Conservation (phyloP, 2,888 invertebrate genomes). For the Furcula furcula region DNA sequence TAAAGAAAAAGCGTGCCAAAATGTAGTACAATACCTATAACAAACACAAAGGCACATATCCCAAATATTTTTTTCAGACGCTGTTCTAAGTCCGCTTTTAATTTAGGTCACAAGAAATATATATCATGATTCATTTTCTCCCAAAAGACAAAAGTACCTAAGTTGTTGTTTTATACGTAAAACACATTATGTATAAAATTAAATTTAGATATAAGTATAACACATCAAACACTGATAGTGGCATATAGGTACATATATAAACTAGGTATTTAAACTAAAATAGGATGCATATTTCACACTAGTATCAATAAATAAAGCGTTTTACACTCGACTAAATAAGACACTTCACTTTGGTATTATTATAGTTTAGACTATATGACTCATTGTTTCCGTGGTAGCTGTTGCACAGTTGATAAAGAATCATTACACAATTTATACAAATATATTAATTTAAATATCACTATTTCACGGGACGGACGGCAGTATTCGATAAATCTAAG, state of each 20-base stretch:
- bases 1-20: no score
- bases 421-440: slow-evolving; percentile 13
- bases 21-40: no score
- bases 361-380: slow-evolving; percentile 62
- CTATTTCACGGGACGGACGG: slow-evolving; percentile 33
- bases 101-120: no score
- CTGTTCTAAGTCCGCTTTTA: no score
- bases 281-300: slow-evolving; percentile 21
- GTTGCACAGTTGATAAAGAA: slow-evolving; percentile 21
- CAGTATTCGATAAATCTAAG: slow-evolving; percentile 13
- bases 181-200: no score
- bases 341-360: slow-evolving; percentile 76
- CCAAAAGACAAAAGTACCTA: no score
- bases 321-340: slow-evolving; percentile 76
- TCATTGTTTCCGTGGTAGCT: slow-evolving; percentile 20
- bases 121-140: no score
- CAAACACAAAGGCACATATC: no score
- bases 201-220: no score
- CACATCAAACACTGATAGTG: background rate
- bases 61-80: no score
- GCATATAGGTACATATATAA: background rate
- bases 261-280: slow-evolving; percentile 14
- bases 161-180: no score
- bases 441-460: slow-evolving; percentile 26
- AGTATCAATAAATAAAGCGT: slow-evolving; percentile 75